These are phyloP conservation scores for Syncerus caffer DNA, from an alignment of 2,797 vertebrate genomes.

Conservation along the genomic window DNA sequence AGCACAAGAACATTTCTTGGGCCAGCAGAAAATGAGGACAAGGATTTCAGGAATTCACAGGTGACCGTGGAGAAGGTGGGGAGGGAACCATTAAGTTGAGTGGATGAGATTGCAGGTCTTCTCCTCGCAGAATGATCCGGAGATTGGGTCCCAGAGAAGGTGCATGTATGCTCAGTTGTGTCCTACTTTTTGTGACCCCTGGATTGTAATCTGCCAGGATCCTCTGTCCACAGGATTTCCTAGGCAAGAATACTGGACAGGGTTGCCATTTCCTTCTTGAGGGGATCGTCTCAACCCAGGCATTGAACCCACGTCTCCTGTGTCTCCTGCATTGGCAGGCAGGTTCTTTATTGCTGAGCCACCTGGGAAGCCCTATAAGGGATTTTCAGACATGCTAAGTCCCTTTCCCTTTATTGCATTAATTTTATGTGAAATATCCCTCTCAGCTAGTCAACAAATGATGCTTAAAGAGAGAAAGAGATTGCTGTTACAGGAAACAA, in stretches of 20 bases:
- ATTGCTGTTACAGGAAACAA: neutral
- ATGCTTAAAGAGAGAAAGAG: neutral
- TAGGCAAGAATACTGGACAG: neutral
- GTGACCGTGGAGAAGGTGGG: neutral
- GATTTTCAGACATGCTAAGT: neutral
- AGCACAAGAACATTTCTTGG: neutral
- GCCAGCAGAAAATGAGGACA: neutral
- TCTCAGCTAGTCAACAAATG: neutral
- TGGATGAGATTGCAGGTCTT: neutral
- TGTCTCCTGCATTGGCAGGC: neutral
- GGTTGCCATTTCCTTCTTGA: neutral
- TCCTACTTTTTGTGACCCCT: neutral
- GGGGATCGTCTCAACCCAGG: neutral
- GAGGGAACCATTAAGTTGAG: too few species aligned
- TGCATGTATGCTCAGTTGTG: fast-evolving
- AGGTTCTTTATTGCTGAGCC: neutral
- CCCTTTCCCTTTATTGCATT: neutral
- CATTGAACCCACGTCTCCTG: fast-evolving
- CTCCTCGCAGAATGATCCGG: too few species aligned
- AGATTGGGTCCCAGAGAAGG: too few species aligned
- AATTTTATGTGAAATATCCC: neutral
- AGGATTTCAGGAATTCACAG: neutral
- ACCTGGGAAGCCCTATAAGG: neutral
- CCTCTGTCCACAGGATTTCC: neutral
- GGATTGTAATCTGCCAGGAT: fast-evolving